These are phyloP conservation scores for Helarctos malayanus DNA, from an alignment of 2,797 vertebrate species.

Conservation along the genomic window DNA sequence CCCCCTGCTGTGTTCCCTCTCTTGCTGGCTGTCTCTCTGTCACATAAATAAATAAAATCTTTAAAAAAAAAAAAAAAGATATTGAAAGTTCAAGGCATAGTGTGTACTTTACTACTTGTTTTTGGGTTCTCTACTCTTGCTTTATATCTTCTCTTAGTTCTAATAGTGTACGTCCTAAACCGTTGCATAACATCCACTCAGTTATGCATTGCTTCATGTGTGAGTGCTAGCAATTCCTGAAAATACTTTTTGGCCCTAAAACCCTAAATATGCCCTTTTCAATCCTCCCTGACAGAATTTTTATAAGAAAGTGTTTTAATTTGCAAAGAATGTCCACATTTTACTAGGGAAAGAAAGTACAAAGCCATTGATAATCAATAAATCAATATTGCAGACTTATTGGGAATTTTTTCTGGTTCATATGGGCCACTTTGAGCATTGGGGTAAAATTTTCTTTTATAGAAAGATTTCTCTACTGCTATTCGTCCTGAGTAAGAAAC, in stretches of 20 bases:
- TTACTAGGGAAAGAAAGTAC: not conserved
- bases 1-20: too few relatives aligned
- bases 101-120: not conserved
- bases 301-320: not conserved
- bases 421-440: not conserved
- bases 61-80: too few relatives aligned
- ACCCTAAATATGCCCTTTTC: not conserved
- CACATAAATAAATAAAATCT: too few relatives aligned
- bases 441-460: not conserved
- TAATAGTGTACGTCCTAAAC: not conserved
- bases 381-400: not conserved
- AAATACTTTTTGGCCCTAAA: not conserved
- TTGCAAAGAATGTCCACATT: not conserved
- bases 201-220: not conserved
- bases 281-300: not conserved
- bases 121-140: not conserved
- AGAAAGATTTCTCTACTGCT: not conserved
- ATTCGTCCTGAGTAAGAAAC: not conserved
- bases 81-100: not conserved
- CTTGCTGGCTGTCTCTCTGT: too few relatives aligned
- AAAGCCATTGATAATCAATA: not conserved
- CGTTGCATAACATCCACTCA: not conserved
- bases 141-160: not conserved
- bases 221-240: not conserved
- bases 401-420: not conserved